These are phyloP conservation scores for Cremastobaeus sp. DNA, from an alignment of 2,888 invertebrate genomes.

Conservation along the genomic window DNA sequence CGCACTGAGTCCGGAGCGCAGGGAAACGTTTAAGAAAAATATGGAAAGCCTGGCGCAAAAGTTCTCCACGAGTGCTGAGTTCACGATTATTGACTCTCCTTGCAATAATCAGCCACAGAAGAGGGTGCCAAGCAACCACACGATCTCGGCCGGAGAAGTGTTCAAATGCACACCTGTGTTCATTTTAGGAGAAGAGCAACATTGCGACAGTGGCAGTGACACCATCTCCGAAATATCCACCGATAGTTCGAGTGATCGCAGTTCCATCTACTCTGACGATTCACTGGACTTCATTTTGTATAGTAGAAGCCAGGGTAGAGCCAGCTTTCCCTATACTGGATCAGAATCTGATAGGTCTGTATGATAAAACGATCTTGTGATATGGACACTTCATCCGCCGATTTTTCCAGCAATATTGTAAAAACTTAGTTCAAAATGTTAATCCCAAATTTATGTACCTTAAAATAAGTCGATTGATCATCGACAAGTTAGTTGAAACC, in stretches of 20 bases:
- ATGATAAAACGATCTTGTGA: no score
- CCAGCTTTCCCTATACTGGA: constrained; percentile 74
- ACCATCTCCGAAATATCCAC: constrained; percentile 79
- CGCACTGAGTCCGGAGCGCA: constrained; percentile 76
- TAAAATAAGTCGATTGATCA: no score
- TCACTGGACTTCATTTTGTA: constrained; percentile 78
- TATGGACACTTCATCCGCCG: no score
- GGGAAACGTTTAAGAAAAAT: constrained; percentile 77
- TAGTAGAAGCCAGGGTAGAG: constrained; percentile 75
- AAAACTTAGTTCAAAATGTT: no score
- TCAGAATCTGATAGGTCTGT: constrained; percentile 70
- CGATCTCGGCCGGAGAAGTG: constrained; percentile 77
- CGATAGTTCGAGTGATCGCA: constrained; percentile 79
- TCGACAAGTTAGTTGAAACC: no score
- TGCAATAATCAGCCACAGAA: constrained; percentile 61
- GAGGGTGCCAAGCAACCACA: constrained; percentile 76
- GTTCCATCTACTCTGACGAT: constrained; percentile 80
- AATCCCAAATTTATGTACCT: no score
- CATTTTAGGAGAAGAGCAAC: constrained; percentile 77
- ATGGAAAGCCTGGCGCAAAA: constrained; percentile 78
- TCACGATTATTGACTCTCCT: constrained; percentile 71
- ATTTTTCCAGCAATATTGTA: no score
- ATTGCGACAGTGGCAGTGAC: constrained; percentile 79
- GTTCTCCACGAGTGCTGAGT: constrained; percentile 74
- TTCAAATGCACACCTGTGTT: constrained; percentile 78